Conservation (phyloP, 1,140 invertebrate species). For the Tetramorium alpestre region DNA sequence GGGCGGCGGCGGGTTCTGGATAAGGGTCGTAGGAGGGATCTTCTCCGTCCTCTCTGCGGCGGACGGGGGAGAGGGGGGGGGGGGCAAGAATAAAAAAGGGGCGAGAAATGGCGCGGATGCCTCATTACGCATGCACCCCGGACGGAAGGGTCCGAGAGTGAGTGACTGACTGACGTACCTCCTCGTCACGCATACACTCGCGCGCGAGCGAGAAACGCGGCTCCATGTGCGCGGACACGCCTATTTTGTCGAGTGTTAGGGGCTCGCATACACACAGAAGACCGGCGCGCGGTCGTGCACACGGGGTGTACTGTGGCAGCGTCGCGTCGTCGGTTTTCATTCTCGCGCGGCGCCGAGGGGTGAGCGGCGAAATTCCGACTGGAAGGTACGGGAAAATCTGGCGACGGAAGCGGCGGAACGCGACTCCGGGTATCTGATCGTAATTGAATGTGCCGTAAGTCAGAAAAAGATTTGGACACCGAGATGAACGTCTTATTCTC, state of each 20-base stretch:
- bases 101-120: constrained; percentile 75
- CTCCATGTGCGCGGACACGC: constrained; percentile 53
- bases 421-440: neutral
- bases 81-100: constrained; percentile 76
- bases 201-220: neutral
- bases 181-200: constrained; percentile 52
- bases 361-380: neutral
- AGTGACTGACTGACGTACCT: constrained; percentile 80
- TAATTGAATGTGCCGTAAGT: constrained; percentile 15
- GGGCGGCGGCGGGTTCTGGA: constrained; percentile 58
- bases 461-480: neutral
- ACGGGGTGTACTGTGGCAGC: neutral
- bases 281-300: neutral
- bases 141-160: constrained; percentile 64
- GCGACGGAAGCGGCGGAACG: neutral
- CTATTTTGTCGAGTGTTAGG: constrained; percentile 39
- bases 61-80: constrained; percentile 60
- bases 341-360: neutral
- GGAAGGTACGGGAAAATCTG: constrained; percentile 3
- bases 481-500: neutral
- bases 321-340: constrained; percentile 43
- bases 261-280: neutral
- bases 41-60: neutral
- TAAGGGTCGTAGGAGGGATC: constrained; percentile 72
- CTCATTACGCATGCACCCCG: constrained; percentile 83